A percentile compares a stretch with the other conserved stretches of the same genome.
These are phyloP conservation scores for Amblyraja radiata DNA, from an alignment of 2,797 vertebrate species.

Conservation along the genomic window DNA sequence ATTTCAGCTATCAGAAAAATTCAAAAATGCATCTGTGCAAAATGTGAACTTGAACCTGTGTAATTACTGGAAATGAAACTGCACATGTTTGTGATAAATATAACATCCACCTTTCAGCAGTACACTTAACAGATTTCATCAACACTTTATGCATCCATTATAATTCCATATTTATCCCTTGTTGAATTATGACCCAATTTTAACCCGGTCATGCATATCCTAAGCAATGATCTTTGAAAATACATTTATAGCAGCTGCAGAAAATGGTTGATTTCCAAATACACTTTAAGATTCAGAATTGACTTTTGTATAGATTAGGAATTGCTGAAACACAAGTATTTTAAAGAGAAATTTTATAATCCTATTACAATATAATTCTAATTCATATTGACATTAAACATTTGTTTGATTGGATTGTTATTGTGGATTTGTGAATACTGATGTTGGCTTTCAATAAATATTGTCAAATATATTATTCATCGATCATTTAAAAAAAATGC, in stretches of 20 bases:
- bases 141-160: neutral
- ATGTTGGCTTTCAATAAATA: neutral
- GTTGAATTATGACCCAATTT: constrained; percentile 28
- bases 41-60: constrained; percentile 15
- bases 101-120: neutral
- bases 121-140: constrained; percentile 8
- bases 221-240: constrained; percentile 16
- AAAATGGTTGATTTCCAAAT: neutral
- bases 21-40: constrained; percentile 12
- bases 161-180: constrained; percentile 23
- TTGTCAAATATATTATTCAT: neutral
- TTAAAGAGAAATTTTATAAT: neutral
- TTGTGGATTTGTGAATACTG: neutral
- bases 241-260: neutral
- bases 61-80: constrained; percentile 28
- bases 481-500: too few relatives aligned
- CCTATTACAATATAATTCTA: neutral
- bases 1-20: neutral
- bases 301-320: neutral
- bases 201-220: neutral
- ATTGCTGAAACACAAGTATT: neutral
- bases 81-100: constrained; percentile 25
- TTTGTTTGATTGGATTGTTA: neutral
- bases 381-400: neutral
- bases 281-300: neutral